These are phyloP conservation scores for Zoanthus sansibaricus DNA, from an alignment of 92 coral and sea anemone species.

Conservation along the genomic window DNA sequence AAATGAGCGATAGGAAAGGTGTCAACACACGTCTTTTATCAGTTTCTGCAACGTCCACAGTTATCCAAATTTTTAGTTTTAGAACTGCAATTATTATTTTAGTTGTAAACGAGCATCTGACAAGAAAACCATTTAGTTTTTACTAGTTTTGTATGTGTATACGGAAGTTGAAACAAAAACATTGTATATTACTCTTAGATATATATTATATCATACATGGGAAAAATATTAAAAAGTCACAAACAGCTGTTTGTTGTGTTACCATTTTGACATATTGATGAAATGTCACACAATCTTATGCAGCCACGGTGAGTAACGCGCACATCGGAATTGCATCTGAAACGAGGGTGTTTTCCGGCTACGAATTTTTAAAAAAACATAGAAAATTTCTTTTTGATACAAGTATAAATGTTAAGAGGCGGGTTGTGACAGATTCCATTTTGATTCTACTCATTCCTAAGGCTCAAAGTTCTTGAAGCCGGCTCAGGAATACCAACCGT, in stretches of 20 bases:
- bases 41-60: conserved; percentile 10
- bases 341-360: background rate
- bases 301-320: background rate
- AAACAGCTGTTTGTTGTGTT: conserved; percentile 8
- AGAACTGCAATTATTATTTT: conserved; percentile 13
- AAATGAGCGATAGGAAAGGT: background rate
- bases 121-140: conserved; percentile 21
- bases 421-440: too few relatives aligned
- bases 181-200: background rate
- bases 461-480: too few relatives aligned
- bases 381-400: too few relatives aligned
- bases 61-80: background rate
- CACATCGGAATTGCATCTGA: background rate
- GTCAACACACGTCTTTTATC: conserved; percentile 28
- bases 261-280: conserved; percentile 23
- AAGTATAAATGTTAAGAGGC: too few relatives aligned
- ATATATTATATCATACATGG: background rate
- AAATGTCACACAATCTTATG: conserved; percentile 28
- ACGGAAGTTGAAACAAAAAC: background rate
- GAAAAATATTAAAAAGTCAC: conserved; percentile 14
- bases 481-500: too few relatives aligned
- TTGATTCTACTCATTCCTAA: too few relatives aligned
- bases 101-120: background rate
- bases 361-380: too few relatives aligned
- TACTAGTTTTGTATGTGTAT: background rate